A percentile compares a stretch with the other conserved stretches of the same genome.
These are phyloP conservation scores for Eretmochelys imbricata DNA, from an alignment of 2,113 vertebrate species.

Conservation along the genomic window DNA sequence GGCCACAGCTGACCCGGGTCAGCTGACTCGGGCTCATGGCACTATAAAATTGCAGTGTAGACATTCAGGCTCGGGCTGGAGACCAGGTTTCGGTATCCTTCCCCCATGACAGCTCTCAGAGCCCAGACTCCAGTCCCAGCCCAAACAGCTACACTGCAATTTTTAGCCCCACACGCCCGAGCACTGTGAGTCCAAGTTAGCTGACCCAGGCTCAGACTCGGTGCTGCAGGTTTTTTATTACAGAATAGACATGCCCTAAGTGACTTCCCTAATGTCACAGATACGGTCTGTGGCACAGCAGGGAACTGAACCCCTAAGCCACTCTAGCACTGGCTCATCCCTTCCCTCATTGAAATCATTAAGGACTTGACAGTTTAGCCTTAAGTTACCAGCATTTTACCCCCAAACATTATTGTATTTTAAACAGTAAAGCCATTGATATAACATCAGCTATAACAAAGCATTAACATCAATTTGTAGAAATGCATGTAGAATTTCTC, in stretches of 20 bases:
- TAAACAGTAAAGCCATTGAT: background rate
- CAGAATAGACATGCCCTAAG: background rate
- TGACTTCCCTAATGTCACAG: background rate
- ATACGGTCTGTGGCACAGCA: background rate
- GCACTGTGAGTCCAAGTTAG: background rate
- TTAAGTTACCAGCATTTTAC: background rate
- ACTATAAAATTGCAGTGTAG: background rate
- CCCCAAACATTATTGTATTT: slow-evolving; percentile 28
- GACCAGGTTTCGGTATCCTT: background rate
- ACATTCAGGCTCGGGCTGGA: background rate
- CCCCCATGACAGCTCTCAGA: background rate
- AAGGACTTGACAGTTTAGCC: background rate
- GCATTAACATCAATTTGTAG: slow-evolving; percentile 9
- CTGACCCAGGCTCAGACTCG: background rate
- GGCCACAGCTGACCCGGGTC: background rate
- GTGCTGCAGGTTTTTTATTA: background rate
- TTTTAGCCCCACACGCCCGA: background rate
- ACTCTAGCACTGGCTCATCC: background rate
- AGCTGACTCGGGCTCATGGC: background rate
- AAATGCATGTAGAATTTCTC: background rate
- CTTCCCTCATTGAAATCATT: slow-evolving; percentile 23
- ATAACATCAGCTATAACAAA: background rate
- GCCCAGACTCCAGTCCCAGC: background rate
- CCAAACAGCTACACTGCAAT: background rate
- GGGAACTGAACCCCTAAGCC: background rate